These are phyloP conservation scores for Ctenosaura bakeri DNA, from an alignment of 2,797 vertebrate species.

Conservation along the genomic window DNA sequence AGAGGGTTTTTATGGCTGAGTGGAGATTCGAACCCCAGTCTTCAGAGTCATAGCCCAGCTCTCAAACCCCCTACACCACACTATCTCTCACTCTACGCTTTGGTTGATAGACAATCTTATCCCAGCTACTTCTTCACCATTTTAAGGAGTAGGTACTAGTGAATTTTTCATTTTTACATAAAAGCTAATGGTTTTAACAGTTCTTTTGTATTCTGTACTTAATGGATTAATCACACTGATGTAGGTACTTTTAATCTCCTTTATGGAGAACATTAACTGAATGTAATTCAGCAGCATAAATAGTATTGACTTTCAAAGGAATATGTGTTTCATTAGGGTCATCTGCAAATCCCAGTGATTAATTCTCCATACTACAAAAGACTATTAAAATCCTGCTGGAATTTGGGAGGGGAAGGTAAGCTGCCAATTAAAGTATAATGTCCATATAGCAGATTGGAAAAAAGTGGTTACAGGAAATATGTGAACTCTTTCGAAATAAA, in stretches of 20 bases:
- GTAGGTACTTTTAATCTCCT: neutral
- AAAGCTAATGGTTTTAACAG: conserved; percentile 3
- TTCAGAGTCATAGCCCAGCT: no score
- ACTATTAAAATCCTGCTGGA: neutral
- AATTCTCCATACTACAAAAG: neutral
- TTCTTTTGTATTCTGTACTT: neutral
- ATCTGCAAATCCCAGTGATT: neutral
- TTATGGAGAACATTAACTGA: neutral
- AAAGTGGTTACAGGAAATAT: neutral
- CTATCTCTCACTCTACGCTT: no score
- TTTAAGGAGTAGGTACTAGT: neutral
- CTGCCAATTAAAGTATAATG: neutral
- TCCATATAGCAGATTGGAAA: neutral
- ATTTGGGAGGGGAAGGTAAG: neutral
- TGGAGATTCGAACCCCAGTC: no score
- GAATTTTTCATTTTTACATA: neutral
- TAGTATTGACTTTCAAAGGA: neutral
- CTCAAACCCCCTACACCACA: no score
- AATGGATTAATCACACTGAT: neutral
- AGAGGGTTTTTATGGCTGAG: no score
- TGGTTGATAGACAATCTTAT: neutral
- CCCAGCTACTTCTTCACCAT: neutral
- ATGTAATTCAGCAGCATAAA: neutral
- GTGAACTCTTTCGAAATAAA: neutral
- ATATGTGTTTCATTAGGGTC: neutral